phyloP scores from a whole-genome alignment of 2,888 invertebrate species.

The Euplexia lucipara region DNA sequence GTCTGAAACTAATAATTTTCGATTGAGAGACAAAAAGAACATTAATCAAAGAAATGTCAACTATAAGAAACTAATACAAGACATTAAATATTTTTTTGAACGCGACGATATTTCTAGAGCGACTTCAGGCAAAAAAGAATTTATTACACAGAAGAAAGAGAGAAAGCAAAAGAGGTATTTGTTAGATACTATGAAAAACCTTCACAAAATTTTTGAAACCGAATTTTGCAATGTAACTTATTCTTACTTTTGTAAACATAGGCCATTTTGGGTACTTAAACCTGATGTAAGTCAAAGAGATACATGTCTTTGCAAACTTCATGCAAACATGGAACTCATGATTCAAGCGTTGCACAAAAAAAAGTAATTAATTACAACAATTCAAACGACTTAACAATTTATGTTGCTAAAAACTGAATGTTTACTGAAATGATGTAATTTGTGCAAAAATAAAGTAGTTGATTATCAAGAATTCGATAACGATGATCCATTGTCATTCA shows the following conservation, averaged over 20 bases:
- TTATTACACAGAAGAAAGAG: constrained; percentile 5
- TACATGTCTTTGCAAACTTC: constrained; percentile 4
- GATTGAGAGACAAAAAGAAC: constrained; percentile 3
- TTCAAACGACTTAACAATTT: no score
- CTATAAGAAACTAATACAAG: constrained; percentile 10
- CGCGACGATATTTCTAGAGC: constrained; percentile 4
- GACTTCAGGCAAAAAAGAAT: constrained; percentile 14
- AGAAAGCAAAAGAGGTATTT: constrained; percentile 11
- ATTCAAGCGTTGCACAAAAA: constrained; percentile 2
- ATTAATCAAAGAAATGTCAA: constrained; percentile 3
- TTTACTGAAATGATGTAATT: not conserved
- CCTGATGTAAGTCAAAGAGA: constrained; percentile 4
- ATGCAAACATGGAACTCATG: constrained; percentile 1
- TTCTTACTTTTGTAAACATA: constrained; percentile 2
- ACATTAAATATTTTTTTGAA: constrained; percentile 1
- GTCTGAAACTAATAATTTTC: constrained; percentile 11
- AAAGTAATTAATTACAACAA: no score
- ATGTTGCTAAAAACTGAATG: not conserved
- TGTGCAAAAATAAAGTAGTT: not conserved
- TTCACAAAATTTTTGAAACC: constrained; percentile 7
- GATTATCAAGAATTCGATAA: constrained; percentile 2
- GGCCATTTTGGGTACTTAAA: not conserved
- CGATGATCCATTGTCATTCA: constrained; percentile 1
- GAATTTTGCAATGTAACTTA: constrained; percentile 1
- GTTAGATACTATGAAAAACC: constrained; percentile 3